Conservation (phyloP, 2,113 vertebrate species). For the Sinosuthora webbiana region DNA sequence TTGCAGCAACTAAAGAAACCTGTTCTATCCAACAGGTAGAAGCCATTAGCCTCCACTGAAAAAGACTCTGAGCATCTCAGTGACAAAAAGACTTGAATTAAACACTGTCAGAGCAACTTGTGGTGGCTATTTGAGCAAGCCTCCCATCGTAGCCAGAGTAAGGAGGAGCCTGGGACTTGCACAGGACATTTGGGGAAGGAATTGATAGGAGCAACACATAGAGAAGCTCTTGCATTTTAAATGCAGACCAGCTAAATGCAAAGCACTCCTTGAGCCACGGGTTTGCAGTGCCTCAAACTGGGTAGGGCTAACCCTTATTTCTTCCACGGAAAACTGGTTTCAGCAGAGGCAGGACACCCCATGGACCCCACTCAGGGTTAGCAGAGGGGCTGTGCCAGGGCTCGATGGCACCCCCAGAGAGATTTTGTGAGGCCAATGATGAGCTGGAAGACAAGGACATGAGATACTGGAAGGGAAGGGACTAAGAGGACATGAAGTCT, state of each 20-base stretch:
- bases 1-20: not conserved
- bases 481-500: not conserved
- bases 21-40: not conserved
- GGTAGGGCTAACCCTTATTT: not conserved
- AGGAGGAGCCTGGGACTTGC: not conserved
- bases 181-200: not conserved
- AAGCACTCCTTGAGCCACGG: not conserved
- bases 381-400: not conserved
- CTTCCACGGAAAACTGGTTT: not conserved
- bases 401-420: not conserved
- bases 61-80: not conserved
- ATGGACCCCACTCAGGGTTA: accelerated
- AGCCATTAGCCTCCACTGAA: not conserved
- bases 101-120: not conserved
- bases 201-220: not conserved
- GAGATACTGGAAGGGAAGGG: not conserved
- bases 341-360: not conserved
- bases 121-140: not conserved
- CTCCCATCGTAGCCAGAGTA: accelerated
- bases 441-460: not conserved
- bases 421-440: accelerated
- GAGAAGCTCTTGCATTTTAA: not conserved
- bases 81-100: not conserved
- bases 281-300: not conserved
- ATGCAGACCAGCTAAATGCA: not conserved